Percentiles rank a stretch among this genome's conserved stretches.
These are phyloP conservation scores for Etheostoma cragini DNA, from an alignment of 2,113 vertebrate genomes.

Conservation along the genomic window DNA sequence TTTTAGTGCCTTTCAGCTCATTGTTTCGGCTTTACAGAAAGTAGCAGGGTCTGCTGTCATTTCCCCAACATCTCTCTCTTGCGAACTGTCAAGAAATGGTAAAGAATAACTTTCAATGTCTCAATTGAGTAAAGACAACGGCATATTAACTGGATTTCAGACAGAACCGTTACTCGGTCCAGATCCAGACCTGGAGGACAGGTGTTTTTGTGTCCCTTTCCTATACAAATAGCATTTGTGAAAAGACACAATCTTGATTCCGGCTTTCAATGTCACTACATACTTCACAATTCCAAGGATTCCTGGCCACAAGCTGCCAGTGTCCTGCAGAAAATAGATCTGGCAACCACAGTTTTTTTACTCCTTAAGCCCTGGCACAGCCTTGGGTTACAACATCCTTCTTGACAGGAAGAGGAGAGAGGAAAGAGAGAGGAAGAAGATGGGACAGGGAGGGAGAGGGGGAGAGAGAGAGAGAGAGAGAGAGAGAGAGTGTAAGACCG, in stretches of 20 bases:
- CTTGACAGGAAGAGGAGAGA: conserved; percentile 35
- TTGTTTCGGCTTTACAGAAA: conserved; percentile 2
- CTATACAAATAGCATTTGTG: conserved; percentile 29
- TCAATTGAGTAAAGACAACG: too few species aligned
- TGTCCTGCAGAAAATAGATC: conserved; percentile 75
- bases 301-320: conserved; percentile 58
- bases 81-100: too few species aligned
- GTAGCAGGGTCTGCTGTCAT: too few species aligned
- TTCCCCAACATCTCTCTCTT: too few species aligned
- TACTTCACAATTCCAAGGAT: conserved; percentile 67
- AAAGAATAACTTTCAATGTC: too few species aligned
- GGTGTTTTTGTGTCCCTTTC: conserved; percentile 11
- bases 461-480: too few species aligned
- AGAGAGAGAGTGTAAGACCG: conserved; percentile 6
- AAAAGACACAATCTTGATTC: conserved; percentile 38
- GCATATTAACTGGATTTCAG: too few species aligned
- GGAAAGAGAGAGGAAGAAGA: neutral
- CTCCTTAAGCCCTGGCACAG: conserved; percentile 60
- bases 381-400: conserved; percentile 54
- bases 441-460: neutral
- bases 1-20: too few species aligned
- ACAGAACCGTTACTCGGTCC: too few species aligned
- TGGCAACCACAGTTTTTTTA: conserved; percentile 65
- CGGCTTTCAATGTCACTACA: conserved; percentile 70
- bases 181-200: too few species aligned